Evolutionary conservation across 1,140 invertebrate species (phyloP).

Genomic region (Scaptomyza graminum): DNA sequence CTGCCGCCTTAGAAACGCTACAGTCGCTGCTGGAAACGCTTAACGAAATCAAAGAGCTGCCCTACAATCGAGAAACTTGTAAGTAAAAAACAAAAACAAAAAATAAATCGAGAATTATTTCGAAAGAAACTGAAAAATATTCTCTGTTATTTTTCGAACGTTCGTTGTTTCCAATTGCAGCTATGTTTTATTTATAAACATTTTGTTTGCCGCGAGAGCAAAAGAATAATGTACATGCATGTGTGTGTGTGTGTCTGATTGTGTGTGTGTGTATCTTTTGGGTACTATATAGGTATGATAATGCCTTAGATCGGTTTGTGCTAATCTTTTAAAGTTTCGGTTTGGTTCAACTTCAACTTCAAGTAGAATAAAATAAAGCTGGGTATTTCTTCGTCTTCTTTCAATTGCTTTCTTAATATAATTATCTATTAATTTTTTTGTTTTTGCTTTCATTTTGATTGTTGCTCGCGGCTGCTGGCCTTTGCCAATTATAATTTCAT

Average conservation of each 20-base stretch:
- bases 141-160: neutral
- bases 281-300: neutral
- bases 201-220: slow-evolving; percentile 24
- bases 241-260: neutral
- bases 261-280: neutral
- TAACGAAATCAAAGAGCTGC: slow-evolving; percentile 71
- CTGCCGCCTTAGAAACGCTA: slow-evolving; percentile 75
- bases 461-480: slow-evolving; percentile 20
- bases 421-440: too few relatives aligned
- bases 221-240: neutral
- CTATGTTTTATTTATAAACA: slow-evolving; percentile 77
- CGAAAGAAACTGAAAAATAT: slow-evolving; percentile 22
- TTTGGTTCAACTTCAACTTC: too few relatives aligned
- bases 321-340: neutral
- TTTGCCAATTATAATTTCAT: slow-evolving; percentile 43
- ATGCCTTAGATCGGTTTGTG: neutral
- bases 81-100: slow-evolving; percentile 49
- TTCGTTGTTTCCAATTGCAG: slow-evolving; percentile 64
- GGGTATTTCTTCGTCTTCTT: too few relatives aligned
- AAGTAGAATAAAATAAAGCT: too few relatives aligned
- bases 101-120: neutral
- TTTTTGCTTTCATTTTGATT: slow-evolving; percentile 19
- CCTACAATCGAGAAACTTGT: slow-evolving; percentile 77
- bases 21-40: slow-evolving; percentile 63
- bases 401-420: too few relatives aligned